Base-by-base conservation (phyloP, 2,888 invertebrate species). In the Eristalis intricaria region DNA sequence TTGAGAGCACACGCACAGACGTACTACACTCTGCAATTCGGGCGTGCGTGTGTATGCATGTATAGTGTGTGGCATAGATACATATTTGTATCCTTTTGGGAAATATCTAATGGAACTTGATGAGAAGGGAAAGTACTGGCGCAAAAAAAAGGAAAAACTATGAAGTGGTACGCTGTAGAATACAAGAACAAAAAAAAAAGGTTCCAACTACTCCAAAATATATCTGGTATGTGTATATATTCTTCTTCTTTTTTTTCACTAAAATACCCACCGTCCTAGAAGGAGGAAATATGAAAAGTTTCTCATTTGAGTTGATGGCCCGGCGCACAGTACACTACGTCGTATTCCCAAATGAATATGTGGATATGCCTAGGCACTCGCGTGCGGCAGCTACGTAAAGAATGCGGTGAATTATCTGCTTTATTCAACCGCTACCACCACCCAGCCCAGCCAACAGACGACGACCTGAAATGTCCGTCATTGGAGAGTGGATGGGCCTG, bases 251-350 rank as follows among this genome's bases (percentile, higher is more conserved):
- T 58, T 58, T 56, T 58, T 66, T 26, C 32, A 38, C 73, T 60
- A 70, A 78, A 77, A 75, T 73, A 75, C 29, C 29, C 26, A 64
- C 65, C 73, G 38, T 86, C 50, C 71, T 82, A 35, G 68, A 77
- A 71, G 69, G 74, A 60, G 64, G 63, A 79, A 87, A 87, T 84
- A 87, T 87, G 87, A 87, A 84, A 87, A 87, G 79, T 86, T 86
- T 86, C 71, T 70, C 61, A 50, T 66, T 35, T 61, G 58, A 35
- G 68, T 87, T 87, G 87, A 84, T 84, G 87, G 87, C 56, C 82
- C 82, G 73, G 78, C 76, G 74, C 75, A 76, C 66, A 15, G 64
- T 84, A 70, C 73, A 35, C 60, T 65, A 56, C 74, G 43, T 80
- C 73, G 74, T 87, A 84, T 87, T 80, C 69, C 87, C 84, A 87